phyloP scores from a whole-genome alignment of 2,113 vertebrate genomes.

The Sceloporus undulatus region DNA sequence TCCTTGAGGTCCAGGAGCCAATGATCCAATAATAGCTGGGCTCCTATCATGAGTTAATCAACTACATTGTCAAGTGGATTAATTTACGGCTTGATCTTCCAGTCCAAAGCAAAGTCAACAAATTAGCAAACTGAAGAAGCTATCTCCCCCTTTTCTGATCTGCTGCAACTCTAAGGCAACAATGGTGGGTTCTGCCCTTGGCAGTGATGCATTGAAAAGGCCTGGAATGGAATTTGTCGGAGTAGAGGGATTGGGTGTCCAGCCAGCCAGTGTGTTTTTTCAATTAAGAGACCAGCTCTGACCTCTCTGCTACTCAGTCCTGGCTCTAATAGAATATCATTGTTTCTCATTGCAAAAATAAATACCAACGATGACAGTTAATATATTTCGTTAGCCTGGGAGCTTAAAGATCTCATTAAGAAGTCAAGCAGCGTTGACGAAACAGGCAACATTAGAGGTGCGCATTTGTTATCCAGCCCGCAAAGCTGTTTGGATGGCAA shows the following conservation, averaged over 20 bases:
- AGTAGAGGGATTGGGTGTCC: background rate
- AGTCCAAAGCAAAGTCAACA: background rate
- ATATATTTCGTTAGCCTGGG: slow-evolving; percentile 76
- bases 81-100: background rate
- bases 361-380: slow-evolving; percentile 79
- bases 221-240: rapidly evolving
- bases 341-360: slow-evolving; percentile 75
- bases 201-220: background rate
- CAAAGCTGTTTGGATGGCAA: slow-evolving; percentile 69
- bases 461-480: slow-evolving; percentile 71
- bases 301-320: slow-evolving; percentile 50
- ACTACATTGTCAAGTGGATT: background rate
- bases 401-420: slow-evolving; percentile 77
- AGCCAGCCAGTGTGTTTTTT: slow-evolving; percentile 59
- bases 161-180: background rate
- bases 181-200: rapidly evolving
- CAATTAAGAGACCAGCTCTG: slow-evolving; percentile 64
- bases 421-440: slow-evolving; percentile 73
- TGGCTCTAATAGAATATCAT: slow-evolving; percentile 72
- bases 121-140: background rate
- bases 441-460: slow-evolving; percentile 72
- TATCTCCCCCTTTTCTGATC: background rate
- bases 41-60: background rate
- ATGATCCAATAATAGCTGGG: background rate
- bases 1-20: background rate